phyloP scores from a whole-genome alignment of 2,888 invertebrate genomes.

The Tolmerus cingulatus region DNA sequence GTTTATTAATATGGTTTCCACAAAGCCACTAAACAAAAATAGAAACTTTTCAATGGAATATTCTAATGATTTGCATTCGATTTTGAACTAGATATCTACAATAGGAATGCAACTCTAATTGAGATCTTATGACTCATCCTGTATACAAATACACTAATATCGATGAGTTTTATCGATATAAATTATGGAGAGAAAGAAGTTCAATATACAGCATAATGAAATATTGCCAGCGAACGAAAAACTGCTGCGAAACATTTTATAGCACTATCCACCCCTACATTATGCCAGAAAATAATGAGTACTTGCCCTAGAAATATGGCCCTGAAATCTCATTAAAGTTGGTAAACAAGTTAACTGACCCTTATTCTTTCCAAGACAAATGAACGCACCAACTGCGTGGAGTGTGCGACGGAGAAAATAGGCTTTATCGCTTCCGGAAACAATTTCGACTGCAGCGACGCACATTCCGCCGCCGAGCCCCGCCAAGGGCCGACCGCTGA shows the following conservation, averaged over 20 bases:
- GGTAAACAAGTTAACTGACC: slow-evolving; percentile 23
- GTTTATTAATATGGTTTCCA: no score
- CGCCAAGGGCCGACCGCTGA: neutral
- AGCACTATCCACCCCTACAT: neutral
- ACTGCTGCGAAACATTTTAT: neutral
- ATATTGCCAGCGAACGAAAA: neutral
- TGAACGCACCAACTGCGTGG: neutral
- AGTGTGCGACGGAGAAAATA: neutral
- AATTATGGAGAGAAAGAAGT: neutral
- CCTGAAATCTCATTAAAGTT: neutral
- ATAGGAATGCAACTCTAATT: no score
- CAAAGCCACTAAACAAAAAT: no score
- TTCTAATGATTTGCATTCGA: no score
- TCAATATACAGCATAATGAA: neutral
- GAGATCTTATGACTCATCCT: neutral
- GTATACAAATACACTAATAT: neutral
- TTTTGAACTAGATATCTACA: no score
- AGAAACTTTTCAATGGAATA: no score
- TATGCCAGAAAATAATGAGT: neutral
- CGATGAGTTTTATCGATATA: neutral
- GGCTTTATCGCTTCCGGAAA: slow-evolving; percentile 32
- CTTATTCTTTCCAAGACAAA: neutral
- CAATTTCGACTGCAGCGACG: slow-evolving; percentile 33
- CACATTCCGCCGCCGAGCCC: neutral
- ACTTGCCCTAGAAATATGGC: neutral